phyloP scores from a whole-genome alignment of 2,888 invertebrate species.

The Blastobasis lacticolella region DNA sequence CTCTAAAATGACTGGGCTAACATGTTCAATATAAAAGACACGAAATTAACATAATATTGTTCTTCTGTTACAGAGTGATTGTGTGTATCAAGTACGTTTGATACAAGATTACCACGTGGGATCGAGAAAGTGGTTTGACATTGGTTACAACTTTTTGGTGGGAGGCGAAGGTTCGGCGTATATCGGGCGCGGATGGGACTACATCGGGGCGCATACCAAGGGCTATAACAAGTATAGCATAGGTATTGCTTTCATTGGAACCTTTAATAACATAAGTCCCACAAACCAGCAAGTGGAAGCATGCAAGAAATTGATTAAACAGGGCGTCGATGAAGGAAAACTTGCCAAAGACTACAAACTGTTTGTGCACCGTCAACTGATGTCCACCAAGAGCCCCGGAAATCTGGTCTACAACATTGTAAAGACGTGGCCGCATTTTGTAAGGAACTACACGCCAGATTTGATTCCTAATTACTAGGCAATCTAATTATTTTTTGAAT shows the following conservation, averaged over 20 bases:
- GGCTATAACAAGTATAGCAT: conserved; percentile 79
- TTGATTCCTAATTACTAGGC: conserved; percentile 36
- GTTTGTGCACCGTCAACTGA: conserved; percentile 79
- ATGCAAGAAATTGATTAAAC: conserved; percentile 74
- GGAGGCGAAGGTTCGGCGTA: conserved; percentile 86
- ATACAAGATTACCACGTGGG: conserved; percentile 83
- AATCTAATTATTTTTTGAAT: too few species aligned
- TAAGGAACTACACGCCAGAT: conserved; percentile 29
- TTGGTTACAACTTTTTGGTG: conserved; percentile 84
- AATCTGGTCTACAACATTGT: conserved; percentile 77
- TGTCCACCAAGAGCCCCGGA: conserved; percentile 80
- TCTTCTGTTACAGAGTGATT: conserved; percentile 63
- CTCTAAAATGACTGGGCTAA: too few species aligned
- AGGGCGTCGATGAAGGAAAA: conserved; percentile 76
- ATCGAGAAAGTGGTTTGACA: conserved; percentile 76
- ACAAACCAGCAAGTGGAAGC: conserved; percentile 74
- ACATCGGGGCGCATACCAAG: conserved; percentile 80
- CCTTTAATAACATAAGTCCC: conserved; percentile 72
- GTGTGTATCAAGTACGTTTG: conserved; percentile 73
- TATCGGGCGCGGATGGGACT: conserved; percentile 83
- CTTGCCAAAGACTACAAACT: conserved; percentile 78
- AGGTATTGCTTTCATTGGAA: conserved; percentile 83
- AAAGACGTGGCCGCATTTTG: conserved; percentile 80
- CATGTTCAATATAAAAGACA: too few species aligned
- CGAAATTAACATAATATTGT: not conserved